Evolutionary conservation across 1,140 invertebrate species (phyloP).

Genomic region (Penaeus vannamei): DNA sequence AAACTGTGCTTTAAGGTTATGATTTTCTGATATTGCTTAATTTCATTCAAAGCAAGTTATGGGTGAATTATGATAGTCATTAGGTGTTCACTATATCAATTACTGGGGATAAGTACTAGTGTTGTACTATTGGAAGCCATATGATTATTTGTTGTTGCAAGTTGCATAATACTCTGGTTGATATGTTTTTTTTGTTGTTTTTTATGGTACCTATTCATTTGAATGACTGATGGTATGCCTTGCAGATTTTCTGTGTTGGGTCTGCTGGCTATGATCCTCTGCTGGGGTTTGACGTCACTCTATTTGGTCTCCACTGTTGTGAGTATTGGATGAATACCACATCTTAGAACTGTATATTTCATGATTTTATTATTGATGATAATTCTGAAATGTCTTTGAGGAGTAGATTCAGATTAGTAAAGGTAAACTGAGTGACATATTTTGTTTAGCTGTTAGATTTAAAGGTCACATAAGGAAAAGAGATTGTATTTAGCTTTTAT

Average conservation of each 20-base stretch:
- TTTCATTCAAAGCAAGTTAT: too few relatives aligned
- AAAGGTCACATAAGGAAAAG: slow-evolving; percentile 12
- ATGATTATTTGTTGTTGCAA: too few relatives aligned
- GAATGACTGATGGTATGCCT: slow-evolving; percentile 69
- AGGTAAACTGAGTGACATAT: not conserved
- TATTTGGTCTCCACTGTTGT: slow-evolving; percentile 85
- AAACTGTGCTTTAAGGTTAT: too few relatives aligned
- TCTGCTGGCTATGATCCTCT: slow-evolving; percentile 89
- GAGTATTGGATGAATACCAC: slow-evolving; percentile 67
- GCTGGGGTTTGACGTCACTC: slow-evolving; percentile 88
- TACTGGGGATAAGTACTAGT: too few relatives aligned
- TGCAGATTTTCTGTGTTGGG: slow-evolving; percentile 86
- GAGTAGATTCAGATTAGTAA: not conserved
- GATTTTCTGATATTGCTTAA: too few relatives aligned
- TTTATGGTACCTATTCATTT: slow-evolving; percentile 31
- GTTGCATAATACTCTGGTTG: not conserved
- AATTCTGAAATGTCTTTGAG: not conserved
- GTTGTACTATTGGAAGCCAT: too few relatives aligned
- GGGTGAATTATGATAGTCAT: too few relatives aligned
- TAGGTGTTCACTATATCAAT: too few relatives aligned
- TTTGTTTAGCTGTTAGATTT: not conserved
- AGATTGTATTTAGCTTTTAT: too few relatives aligned
- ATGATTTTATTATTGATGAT: slow-evolving; percentile 13
- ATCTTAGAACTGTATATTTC: not conserved
- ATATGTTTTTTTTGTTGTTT: not conserved